These are phyloP conservation scores for Anoplopoma fimbria DNA, from an alignment of 2,113 vertebrate species.

Conservation along the genomic window DNA sequence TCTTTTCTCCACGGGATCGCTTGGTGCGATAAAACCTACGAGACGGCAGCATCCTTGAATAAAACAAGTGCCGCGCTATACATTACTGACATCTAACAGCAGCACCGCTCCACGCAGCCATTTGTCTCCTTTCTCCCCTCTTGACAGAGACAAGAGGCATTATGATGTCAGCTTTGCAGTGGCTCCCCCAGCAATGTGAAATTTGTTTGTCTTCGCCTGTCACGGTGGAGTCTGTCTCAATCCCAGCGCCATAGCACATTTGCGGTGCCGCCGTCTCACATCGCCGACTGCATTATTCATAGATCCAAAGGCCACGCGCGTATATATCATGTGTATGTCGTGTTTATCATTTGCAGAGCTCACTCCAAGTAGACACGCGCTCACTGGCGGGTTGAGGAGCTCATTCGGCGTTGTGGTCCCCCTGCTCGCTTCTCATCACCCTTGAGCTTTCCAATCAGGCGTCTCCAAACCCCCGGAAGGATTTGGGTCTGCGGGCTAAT, in stretches of 20 bases:
- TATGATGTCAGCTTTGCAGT: slow-evolving; percentile 68
- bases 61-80: slow-evolving; percentile 41
- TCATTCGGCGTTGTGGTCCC: neutral
- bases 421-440: slow-evolving; percentile 27
- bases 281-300: slow-evolving; percentile 76
- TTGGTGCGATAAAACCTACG: slow-evolving; percentile 25
- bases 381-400: slow-evolving; percentile 51
- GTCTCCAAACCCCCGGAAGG: slow-evolving; percentile 6
- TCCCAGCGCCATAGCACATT: slow-evolving; percentile 57
- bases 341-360: slow-evolving; percentile 71
- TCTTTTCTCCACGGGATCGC: slow-evolving; percentile 10
- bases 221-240: slow-evolving; percentile 66
- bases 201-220: slow-evolving; percentile 79
- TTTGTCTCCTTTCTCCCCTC: slow-evolving; percentile 61
- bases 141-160: slow-evolving; percentile 69
- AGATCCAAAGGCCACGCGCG: slow-evolving; percentile 52
- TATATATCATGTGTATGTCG: slow-evolving; percentile 45
- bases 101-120: slow-evolving; percentile 32
- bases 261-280: slow-evolving; percentile 35
- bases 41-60: slow-evolving; percentile 35
- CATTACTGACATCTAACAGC: slow-evolving; percentile 61
- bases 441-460: slow-evolving; percentile 26
- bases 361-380: slow-evolving; percentile 41
- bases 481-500: slow-evolving; percentile 21
- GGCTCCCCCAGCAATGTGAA: slow-evolving; percentile 72